Evolutionary conservation across 2,888 invertebrate genomes (phyloP).

Genomic region (Ormyrus nitidulus): DNA sequence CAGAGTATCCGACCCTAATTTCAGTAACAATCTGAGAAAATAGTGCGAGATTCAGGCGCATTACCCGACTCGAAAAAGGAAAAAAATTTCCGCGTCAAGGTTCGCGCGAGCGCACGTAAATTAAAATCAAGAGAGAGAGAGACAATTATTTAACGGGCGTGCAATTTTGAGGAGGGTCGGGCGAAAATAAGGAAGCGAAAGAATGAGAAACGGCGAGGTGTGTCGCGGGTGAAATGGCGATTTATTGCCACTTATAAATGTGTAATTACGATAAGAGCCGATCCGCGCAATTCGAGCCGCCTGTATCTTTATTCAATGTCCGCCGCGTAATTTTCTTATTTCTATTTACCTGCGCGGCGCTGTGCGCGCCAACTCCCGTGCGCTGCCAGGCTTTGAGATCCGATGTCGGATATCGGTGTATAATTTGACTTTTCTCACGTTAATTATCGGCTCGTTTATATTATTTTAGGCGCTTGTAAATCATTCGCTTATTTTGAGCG

Average conservation of each 20-base stretch:
- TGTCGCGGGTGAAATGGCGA: constrained; percentile 54
- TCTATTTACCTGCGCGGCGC: constrained; percentile 22
- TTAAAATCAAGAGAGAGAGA: constrained; percentile 7
- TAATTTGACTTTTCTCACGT: constrained; percentile 54
- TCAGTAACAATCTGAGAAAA: no score
- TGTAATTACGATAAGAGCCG: constrained; percentile 47
- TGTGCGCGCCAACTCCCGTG: background rate
- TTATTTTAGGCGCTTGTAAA: constrained; percentile 15
- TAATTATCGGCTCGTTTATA: constrained; percentile 44
- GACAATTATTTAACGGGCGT: constrained; percentile 10
- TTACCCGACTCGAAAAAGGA: no score
- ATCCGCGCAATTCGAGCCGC: constrained; percentile 13
- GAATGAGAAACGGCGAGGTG: constrained; percentile 49
- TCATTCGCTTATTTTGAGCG: background rate
- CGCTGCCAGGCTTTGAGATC: constrained; percentile 25
- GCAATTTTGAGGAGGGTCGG: constrained; percentile 15
- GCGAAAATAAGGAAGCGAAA: constrained; percentile 43
- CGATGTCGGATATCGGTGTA: constrained; percentile 28
- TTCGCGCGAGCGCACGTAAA: background rate
- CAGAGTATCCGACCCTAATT: no score
- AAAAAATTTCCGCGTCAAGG: no score
- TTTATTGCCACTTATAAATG: constrained; percentile 52
- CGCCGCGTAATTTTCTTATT: constrained; percentile 36
- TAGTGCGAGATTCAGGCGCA: no score
- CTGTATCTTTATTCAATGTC: constrained; percentile 49